Base-by-base conservation (phyloP, 2,888 invertebrate species). In the Plebejus anna region DNA sequence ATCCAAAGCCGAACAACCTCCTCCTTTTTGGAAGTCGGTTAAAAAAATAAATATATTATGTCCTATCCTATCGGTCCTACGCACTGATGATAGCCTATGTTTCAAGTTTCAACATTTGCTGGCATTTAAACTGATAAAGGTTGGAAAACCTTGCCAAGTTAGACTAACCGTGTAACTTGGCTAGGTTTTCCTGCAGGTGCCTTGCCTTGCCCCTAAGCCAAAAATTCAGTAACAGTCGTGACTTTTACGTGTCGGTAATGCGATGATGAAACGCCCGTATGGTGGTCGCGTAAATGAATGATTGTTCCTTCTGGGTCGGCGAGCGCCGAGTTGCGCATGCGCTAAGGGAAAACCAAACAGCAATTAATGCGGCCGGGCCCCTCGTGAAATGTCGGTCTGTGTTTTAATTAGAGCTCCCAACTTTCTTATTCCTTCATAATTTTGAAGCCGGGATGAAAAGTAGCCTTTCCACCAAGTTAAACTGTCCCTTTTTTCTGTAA, bases 351-450 rank as follows among this genome's bases (percentile, higher is more conserved):
- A 79, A 78, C 79, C 80, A 79, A 79, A 80, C 81, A 22, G 81
- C 82, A 83, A 86, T 87, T 86, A 85, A 87, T 86, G 86, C 84
- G 83, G 83, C 82, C 61, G 61, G 81, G 81, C 82, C 83, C 83
- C 84, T 84, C 82, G 85, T 87, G 84, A 86, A 86, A 87, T 84
- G 86, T 87, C 84, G 83, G 84, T 79, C 81, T 81, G 84, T 85
- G 85, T 84, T 84, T 84, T 88, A 87, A 90, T 88, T 88, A 85
- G 83, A 82, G 80, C 79, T 79, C 81, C 81, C 81, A 81, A 80
- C 80, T 85, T 85, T 83, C 82, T 59, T 59, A 59, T 59, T 22
- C 61, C 61, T 61, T 9, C 28, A 61, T 61, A 61, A 61, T 61
- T 61, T 61, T 61, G 61, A 28, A 11, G 28, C 55, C 1, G 55